A percentile compares a stretch with the other conserved stretches of the same genome.
phyloP scores from a whole-genome alignment of 2,113 vertebrate species.

The Circaetus cinerascens region DNA sequence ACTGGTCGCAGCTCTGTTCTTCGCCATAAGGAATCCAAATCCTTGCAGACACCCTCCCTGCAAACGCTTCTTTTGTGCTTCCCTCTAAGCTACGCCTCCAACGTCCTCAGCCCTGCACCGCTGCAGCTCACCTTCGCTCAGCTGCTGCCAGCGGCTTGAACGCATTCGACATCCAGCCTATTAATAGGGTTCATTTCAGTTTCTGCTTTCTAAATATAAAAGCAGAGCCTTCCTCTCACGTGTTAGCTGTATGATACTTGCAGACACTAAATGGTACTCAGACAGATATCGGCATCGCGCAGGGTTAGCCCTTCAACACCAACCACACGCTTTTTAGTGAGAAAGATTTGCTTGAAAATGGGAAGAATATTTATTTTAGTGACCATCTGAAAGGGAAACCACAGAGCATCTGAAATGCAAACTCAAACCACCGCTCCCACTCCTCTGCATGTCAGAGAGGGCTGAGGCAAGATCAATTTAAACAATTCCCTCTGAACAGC shows the following conservation, averaged over 20 bases:
- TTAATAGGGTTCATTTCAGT: not conserved
- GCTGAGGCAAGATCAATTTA: not conserved
- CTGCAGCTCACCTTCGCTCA: not conserved
- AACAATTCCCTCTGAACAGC: not conserved
- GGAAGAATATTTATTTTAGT: not conserved
- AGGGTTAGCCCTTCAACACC: not conserved
- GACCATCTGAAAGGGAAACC: not conserved
- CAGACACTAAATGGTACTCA: not conserved
- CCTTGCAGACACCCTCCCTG: too few species aligned
- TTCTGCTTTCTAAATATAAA: not conserved
- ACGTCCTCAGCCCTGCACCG: not conserved
- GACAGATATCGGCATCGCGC: accelerated
- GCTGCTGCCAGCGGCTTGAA: not conserved
- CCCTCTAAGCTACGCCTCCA: not conserved
- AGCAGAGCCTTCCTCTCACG: not conserved
- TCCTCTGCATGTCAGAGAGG: not conserved
- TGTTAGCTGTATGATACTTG: accelerated
- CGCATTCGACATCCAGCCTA: not conserved
- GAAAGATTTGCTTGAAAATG: not conserved
- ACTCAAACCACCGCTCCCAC: not conserved
- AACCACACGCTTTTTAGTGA: accelerated
- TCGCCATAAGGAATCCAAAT: not conserved
- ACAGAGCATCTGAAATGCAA: not conserved
- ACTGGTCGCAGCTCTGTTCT: not conserved
- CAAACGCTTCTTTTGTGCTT: not conserved